Base-by-base conservation (phyloP, 2,888 invertebrate genomes). In the Callyntrura guangdongensis region DNA sequence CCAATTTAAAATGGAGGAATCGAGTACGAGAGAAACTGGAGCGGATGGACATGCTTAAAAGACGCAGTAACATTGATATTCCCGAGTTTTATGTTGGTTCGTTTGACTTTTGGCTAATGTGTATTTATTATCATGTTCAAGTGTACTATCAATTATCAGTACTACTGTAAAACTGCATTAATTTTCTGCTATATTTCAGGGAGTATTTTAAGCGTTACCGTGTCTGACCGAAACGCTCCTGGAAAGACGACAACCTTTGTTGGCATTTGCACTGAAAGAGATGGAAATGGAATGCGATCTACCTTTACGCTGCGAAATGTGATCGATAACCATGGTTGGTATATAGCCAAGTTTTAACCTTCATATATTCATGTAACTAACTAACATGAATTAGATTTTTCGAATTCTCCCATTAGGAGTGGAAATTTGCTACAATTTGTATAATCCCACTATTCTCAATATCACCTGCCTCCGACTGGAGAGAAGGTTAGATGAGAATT, bases 21-120 rank as follows among this genome's bases (percentile, higher is more conserved):
- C 94, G 95, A 11, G 95, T 98, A 0, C 95, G 97, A 86, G 99
- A 99, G 95, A 98, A 97, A 95, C 95, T 99, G 17, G 99, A 99
- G 94, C 96, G 99, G 91, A 95, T 96, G 91, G 99, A 99, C 95
- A 99, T 99, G 99, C 94, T 99, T 47, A 96, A 97, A 90, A 96
- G 99, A 89, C 96, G 99, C 93, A 95, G 95, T 82, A 96, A 97
- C 92, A 96, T 99, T 92, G 97, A 98, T 94, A 97, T 99, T 92
- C 99, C 99, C 0, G 99, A 99, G 95, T 99, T 99, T 96, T 99
- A 99, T 96, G 99, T 99, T 94, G 99, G 98, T 97, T 95, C 95
- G 97, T 45, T 22, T 36, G 17, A 53, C 14, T 12, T 79, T 69
- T 95, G 45, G 94, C n/a, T n/a, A n/a, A n/a, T n/a, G n/a, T n/a